Evolutionary conservation across 2,113 vertebrate species (phyloP), one percentile per base, ranked within the genome.

Genomic region (Syngnathus floridae): DNA sequence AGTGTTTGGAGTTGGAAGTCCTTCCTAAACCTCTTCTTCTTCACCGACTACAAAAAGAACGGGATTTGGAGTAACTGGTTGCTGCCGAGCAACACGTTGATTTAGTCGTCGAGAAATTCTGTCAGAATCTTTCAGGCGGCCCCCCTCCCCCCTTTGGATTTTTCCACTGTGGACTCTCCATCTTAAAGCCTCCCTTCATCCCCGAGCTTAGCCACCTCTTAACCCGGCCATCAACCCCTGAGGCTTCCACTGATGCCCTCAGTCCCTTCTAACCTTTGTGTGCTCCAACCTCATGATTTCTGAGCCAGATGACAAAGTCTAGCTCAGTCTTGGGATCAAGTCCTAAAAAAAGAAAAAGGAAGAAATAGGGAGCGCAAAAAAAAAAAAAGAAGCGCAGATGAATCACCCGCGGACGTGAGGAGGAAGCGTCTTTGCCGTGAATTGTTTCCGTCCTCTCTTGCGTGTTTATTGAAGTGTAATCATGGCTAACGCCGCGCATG

Each of bases 381-480:
- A 54, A 65, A 38, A 66, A 40, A 41, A 72, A 1, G n/a, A 31
- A 49, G 63, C 69, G 40, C 55, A 36, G 61, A 45, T 62, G 62
- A 72, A 66, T 13, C 58, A 67, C 52, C 64, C 65, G 54, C 67
- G 14, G 41, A 74, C 58, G 76, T 62, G 65, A 73, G 60, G 69
- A 74, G 74, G 74, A 77, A 80, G 77, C 77, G 67, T 71, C 26
- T 10, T 71, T 69, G 36, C 66, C 17, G 71, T 71, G 75, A 80
- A 77, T 79, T 7, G 58, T 70, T 82, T 86, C 80, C 82, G 78
- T 73, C 73, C 65, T 63, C 77, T 70, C 75, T 59, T 10, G 78
- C 37, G 54, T 87, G 85, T 87, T 87, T 84, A 87, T 80, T 79
- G 81, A 80, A 79, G 66, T 79, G 82, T 79, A 79, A 83, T 87